Percentiles rank a stretch among this genome's conserved stretches.
phyloP scores from a whole-genome alignment of 2,888 invertebrate species.

The Diaprepes abbreviatus region DNA sequence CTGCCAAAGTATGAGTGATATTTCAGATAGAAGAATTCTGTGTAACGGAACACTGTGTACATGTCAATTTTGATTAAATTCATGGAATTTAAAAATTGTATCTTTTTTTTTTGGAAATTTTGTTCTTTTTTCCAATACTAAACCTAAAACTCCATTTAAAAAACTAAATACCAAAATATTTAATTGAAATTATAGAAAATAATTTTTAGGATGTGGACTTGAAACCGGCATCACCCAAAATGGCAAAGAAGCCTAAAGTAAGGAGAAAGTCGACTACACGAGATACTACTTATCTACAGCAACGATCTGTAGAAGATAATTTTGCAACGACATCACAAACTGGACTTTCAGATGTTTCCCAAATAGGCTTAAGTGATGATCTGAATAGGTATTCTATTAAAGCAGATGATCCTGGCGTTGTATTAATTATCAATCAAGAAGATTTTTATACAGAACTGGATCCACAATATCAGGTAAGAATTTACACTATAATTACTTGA shows the following conservation, averaged over 20 bases:
- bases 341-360: conserved; percentile 3
- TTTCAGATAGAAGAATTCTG: no score
- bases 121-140: no score
- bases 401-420: conserved; percentile 61
- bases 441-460: conserved; percentile 60
- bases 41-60: no score
- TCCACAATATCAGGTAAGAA: conserved; percentile 33
- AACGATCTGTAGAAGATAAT: conserved; percentile 12
- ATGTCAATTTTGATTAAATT: no score
- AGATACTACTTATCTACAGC: conserved; percentile 27
- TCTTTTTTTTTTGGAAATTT: no score
- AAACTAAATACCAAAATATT: no score
- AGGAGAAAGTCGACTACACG: conserved; percentile 21
- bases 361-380: conserved; percentile 1
- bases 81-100: no score
- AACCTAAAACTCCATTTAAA: no score
- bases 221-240: background rate
- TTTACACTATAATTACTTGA: no score
- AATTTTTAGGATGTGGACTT: background rate
- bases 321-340: conserved; percentile 22
- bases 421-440: conserved; percentile 67
- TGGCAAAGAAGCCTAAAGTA: background rate
- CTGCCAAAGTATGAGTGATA: no score
- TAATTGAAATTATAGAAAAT: no score
- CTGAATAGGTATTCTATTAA: conserved; percentile 45